Evolutionary conservation across 1,140 invertebrate genomes (phyloP).

Genomic region (Hycleus phaleratus): DNA sequence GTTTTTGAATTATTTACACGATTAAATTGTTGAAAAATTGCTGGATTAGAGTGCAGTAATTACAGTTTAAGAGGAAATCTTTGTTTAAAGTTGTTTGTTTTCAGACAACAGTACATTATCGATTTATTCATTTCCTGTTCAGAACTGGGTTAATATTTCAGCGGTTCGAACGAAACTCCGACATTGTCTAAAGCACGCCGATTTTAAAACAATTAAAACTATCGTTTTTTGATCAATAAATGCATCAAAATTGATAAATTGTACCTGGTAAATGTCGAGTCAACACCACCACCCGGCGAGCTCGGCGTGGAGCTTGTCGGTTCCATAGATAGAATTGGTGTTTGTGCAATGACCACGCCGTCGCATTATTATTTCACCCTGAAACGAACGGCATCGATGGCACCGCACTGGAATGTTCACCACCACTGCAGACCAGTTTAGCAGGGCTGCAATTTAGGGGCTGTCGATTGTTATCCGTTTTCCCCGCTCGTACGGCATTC

Average conservation of each 20-base stretch:
- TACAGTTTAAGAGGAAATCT: too few relatives aligned
- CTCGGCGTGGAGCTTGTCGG: slow-evolving; percentile 32
- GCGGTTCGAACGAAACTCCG: neutral
- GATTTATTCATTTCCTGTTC: too few relatives aligned
- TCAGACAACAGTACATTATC: too few relatives aligned
- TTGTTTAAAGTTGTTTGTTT: too few relatives aligned
- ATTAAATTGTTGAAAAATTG: too few relatives aligned
- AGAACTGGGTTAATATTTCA: too few relatives aligned
- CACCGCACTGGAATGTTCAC: slow-evolving; percentile 2
- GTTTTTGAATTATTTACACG: too few relatives aligned
- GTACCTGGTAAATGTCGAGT: slow-evolving; percentile 35
- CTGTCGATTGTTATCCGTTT: too few relatives aligned
- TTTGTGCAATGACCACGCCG: neutral
- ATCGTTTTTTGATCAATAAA: neutral
- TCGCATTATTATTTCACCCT: neutral
- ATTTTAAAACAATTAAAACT: too few relatives aligned
- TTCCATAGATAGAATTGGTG: slow-evolving; percentile 22
- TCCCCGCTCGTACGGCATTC: too few relatives aligned
- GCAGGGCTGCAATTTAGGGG: slow-evolving; percentile 5
- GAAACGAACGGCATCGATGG: neutral
- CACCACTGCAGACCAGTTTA: slow-evolving; percentile 1
- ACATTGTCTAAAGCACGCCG: neutral
- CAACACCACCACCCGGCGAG: slow-evolving; percentile 27
- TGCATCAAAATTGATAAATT: slow-evolving; percentile 9
- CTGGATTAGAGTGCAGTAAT: too few relatives aligned